Percentiles rank a stretch among this genome's conserved stretches.
Conservation (phyloP, 2,888 invertebrate genomes). For the Salticus scenicus region DNA sequence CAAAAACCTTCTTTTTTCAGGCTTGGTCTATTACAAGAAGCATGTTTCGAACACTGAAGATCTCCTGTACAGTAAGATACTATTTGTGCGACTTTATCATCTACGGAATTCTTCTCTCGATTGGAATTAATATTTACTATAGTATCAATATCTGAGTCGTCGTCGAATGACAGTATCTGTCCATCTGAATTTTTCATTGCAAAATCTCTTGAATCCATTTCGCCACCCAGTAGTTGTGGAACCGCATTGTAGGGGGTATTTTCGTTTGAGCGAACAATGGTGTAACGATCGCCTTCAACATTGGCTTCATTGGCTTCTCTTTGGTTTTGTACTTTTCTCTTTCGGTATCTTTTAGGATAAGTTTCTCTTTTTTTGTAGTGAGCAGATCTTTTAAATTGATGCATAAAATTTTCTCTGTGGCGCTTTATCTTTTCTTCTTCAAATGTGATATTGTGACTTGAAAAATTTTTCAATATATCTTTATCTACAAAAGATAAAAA, state of each 20-base stretch:
- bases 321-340: not conserved
- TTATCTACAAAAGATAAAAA: not conserved
- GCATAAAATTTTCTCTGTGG: not conserved
- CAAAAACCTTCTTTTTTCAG: slow-evolving; percentile 24
- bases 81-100: slow-evolving; percentile 17
- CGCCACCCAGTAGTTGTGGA: not conserved
- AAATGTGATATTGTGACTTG: not conserved
- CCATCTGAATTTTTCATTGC: no score
- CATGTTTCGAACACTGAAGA: slow-evolving; percentile 29
- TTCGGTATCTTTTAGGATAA: not conserved
- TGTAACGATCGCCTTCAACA: not conserved
- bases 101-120: not conserved
- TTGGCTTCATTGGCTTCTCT: not conserved
- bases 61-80: slow-evolving; percentile 25
- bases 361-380: no score
- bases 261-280: not conserved
- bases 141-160: not conserved
- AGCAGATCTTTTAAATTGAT: not conserved
- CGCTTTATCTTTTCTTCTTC: not conserved
- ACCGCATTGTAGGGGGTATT: not conserved
- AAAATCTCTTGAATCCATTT: not conserved
- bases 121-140: not conserved
- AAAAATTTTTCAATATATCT: not conserved
- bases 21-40: slow-evolving; percentile 3
- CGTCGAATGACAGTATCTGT: not conserved